Evolutionary conservation across 2,113 vertebrate species (phyloP), one percentile per base, ranked within the genome.

Genomic region (Carassius auratus): DNA sequence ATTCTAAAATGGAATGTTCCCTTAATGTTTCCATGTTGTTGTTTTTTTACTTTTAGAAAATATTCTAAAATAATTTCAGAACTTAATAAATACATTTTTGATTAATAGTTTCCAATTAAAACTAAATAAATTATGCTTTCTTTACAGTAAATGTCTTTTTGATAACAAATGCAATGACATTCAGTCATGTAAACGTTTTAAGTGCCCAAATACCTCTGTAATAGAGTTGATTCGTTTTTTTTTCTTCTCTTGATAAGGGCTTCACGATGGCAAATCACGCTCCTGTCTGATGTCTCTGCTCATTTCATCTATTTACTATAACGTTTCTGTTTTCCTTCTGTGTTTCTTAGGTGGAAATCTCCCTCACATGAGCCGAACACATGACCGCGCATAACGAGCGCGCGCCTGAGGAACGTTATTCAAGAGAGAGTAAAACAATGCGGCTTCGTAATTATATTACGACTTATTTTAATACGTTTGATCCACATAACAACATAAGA

Each of bases 361-460:
- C 93, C 86, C 95, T 96, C 97, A 96, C 96, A 97, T 96, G 96
- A 96, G 96, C 0, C 73, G 90, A 92, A 92, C 96, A 96, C 95
- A 96, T 96, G 96, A 97, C 94, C 92, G 90, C 86, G 80, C 38
- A 42, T 38, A 38, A 3, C 36, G 36, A 38, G 38, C 38, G 38
- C 38, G 38, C 5, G 36, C 36, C 36, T 66, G 85, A 85, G 88
- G 89, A 89, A 86, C 85, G 87, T 88, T 79, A 8, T 61, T 59
- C 76, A 80, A 75, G 85, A 89, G 83, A 57, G 74, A 73, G 8
- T 21, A 57, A 42, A 57, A 68, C 30, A 68, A 68, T 8, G 64
- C 4, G 26, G 14, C 5, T 33, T 15, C 13, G 26, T 33, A 33
- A 94, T 76, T 71, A 74, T 13, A n/a, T 10, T 50, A 8, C 38